Evolutionary conservation across 2,113 vertebrate species (phyloP), one percentile per base, ranked within the genome.

Genomic region (Cryptomyrus ogoouensis): DNA sequence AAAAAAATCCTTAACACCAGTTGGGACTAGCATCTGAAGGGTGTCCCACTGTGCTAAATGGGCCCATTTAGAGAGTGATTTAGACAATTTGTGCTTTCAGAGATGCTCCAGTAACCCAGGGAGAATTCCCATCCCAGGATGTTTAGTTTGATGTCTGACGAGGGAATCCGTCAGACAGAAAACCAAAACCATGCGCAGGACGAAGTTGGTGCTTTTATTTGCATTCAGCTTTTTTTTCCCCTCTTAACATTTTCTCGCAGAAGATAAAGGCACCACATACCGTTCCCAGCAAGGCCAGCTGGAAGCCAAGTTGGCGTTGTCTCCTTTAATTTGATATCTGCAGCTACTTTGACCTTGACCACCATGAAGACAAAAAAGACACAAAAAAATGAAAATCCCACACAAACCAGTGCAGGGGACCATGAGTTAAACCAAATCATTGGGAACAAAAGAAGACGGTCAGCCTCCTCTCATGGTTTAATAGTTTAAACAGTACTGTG

Each of bases 311-410:
- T 85, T 1, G 12, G 13, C 5, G 3, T 42, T 21, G 12, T 52
- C 49, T 74, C 21, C 10, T 24, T 74, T 50, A 53, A 52, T 39
- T 31, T 56, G 47, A 87, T 27, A 42, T 74, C 39, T 21, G 17
- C 46, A 87, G 89, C 21, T 86, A 90, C 83, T 86, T 86, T 90
- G 83, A 86, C 89, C 83, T 85, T 46, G 53, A 84, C 83, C 42
- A 46, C 46, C 12, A 39, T 77, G n/a, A 85, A 10, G 52, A 62
- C 13, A 24, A n/a, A 24, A 62, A 85, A 7, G 21, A 21, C 7
- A 58, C 47, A 21, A 80, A 42, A 70, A 13, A 15, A 77, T 50
- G 74, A 7, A 89, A 91, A 90, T 90, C 87, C 3, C 77, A 88
- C 74, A 47, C 77, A 91, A 87, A 90, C 88, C 90, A 89, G 24